Evolutionary conservation across 2,888 invertebrate species (phyloP).

Genomic region (Polyploca ridens): DNA sequence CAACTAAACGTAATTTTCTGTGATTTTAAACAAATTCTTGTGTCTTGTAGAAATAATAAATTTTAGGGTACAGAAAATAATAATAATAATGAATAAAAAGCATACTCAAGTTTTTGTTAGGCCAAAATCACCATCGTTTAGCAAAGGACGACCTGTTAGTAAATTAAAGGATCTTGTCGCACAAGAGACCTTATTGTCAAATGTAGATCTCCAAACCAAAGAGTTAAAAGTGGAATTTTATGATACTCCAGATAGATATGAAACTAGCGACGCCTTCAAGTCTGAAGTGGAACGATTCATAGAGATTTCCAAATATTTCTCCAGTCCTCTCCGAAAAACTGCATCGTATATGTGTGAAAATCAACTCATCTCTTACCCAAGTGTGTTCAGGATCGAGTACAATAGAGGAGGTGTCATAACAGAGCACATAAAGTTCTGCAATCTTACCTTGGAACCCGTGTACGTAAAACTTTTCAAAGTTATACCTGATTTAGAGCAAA

Average conservation of each 20-base stretch:
- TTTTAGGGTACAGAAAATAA: background rate
- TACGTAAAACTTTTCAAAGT: conserved; percentile 71
- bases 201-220: conserved; percentile 35
- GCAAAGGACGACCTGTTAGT: conserved; percentile 22
- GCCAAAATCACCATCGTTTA: conserved; percentile 19
- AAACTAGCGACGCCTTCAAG: conserved; percentile 49
- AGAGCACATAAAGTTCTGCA: conserved; percentile 67
- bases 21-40: background rate
- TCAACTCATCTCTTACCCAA: conserved; percentile 66
- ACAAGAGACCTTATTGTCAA: conserved; percentile 19
- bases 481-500: conserved; percentile 67
- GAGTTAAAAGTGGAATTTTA: conserved; percentile 51
- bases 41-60: background rate
- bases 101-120: conserved; percentile 15
- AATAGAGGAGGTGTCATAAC: conserved; percentile 64
- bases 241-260: conserved; percentile 40
- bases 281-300: conserved; percentile 69
- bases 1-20: background rate
- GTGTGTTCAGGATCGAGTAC: conserved; percentile 61
- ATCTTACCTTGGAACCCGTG: conserved; percentile 69
- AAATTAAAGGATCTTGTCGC: conserved; percentile 18
- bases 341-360: conserved; percentile 74
- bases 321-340: conserved; percentile 69
- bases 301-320: conserved; percentile 75
- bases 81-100: conserved; percentile 34